Percentiles rank a stretch among this genome's conserved stretches.
Conservation (phyloP, 2,797 vertebrate species). For the Psittacula echo region DNA sequence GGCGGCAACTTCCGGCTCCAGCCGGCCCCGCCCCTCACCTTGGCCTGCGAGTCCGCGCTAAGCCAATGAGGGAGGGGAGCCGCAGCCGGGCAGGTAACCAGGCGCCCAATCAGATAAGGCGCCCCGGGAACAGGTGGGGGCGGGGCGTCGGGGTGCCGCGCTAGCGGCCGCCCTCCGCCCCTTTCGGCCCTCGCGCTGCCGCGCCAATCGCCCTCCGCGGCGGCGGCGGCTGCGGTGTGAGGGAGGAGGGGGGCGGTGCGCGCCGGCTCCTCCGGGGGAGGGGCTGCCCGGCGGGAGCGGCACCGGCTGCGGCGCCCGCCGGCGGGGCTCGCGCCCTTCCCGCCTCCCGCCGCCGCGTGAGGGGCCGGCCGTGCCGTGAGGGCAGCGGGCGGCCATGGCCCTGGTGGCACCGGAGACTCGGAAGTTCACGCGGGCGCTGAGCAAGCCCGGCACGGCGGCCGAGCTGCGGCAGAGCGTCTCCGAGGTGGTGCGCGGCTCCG, state of each 20-base stretch:
- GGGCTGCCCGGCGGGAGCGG: constrained; percentile 27
- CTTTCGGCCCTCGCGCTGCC: neutral
- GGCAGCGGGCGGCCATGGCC: constrained; percentile 2
- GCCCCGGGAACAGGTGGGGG: neutral
- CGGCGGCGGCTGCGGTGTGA: neutral
- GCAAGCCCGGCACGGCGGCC: constrained; percentile 92
- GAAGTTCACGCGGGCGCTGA: constrained; percentile 93
- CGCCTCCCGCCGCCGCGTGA: neutral
- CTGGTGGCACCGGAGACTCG: constrained; percentile 63
- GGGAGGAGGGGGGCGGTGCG: neutral
- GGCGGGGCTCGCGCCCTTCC: neutral
- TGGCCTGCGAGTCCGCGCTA: neutral
- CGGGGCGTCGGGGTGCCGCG: neutral
- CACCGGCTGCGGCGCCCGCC: neutral
- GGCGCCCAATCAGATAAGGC: constrained; percentile 2
- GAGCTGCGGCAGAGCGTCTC: constrained; percentile 95
- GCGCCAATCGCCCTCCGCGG: constrained; percentile 9
- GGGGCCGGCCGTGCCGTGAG: neutral
- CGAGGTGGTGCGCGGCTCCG: constrained; percentile 92
- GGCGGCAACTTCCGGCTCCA: constrained; percentile 27
- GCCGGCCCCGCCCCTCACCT: neutral
- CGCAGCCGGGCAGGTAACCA: constrained; percentile 35
- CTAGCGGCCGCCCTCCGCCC: neutral
- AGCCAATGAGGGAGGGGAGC: neutral
- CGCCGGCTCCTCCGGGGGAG: neutral